These are phyloP conservation scores for Pissodes strobi DNA, from an alignment of 1,140 invertebrate genomes.

Conservation along the genomic window DNA sequence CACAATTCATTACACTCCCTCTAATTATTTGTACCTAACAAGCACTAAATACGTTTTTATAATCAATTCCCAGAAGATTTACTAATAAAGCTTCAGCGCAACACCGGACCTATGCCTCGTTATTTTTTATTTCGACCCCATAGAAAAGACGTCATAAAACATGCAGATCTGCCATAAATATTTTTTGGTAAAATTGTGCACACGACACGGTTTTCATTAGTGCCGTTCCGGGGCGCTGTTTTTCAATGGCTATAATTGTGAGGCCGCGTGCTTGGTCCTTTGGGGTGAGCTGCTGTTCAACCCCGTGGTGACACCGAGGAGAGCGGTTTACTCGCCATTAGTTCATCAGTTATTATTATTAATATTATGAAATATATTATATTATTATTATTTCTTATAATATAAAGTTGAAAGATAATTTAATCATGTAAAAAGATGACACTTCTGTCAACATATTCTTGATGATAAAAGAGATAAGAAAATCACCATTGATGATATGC, in stretches of 20 bases:
- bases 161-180: conserved; percentile 3
- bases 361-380: too few species aligned
- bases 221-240: not conserved
- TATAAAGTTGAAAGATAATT: too few species aligned
- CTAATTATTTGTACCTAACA: too few species aligned
- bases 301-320: conserved; percentile 6
- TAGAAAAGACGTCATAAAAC: conserved; percentile 14
- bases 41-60: too few species aligned
- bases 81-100: not conserved
- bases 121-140: conserved; percentile 20
- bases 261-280: conserved; percentile 23
- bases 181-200: conserved; percentile 24
- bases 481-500: too few species aligned
- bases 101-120: conserved; percentile 20
- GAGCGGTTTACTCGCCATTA: too few species aligned
- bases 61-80: not conserved
- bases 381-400: too few species aligned
- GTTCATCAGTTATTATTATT: too few species aligned
- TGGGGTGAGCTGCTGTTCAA: conserved; percentile 14
- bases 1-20: too few species aligned
- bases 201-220: conserved; percentile 34
- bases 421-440: too few species aligned
- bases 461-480: too few species aligned
- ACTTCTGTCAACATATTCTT: too few species aligned
- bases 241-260: conserved; percentile 33